Base-by-base conservation (phyloP, 64 coral and sea anemone genomes). In the Stichodactyla mertensii region DNA sequence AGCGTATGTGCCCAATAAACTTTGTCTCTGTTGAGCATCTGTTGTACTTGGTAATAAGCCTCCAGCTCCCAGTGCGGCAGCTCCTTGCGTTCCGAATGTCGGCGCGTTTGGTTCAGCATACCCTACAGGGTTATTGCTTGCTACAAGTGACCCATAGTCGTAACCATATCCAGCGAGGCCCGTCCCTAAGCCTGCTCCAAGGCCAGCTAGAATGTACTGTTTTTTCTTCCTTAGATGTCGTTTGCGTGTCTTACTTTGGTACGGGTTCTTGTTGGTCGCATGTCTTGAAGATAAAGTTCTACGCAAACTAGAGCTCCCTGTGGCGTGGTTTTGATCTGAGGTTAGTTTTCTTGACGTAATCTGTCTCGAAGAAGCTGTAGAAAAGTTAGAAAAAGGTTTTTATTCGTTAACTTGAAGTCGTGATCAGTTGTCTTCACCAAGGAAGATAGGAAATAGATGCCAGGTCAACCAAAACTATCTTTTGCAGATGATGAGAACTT, bases 171-270 rank as follows among this genome's bases (percentile, higher is more conserved):
- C 69, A 74, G 69, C 12, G 11, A 74, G 69, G 4, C 69, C 69
- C 11, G 69, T 31, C 11, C 69, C 69, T 53, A 81, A 53, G 2
- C 8, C 67, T 82, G 18, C 79, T 16, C 54, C 83, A 85, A 85
- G 83, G 1, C 83, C 83, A 16, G 19, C 23, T 61, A 85, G 7
- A 16, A 85, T 85, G 14, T 58, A 85, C 24, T 85, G 83, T 4
- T 85, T 85, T 56, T 85, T 85, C 9, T 85, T 85, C 16, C 83
- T 61, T 11, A 85, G 19, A 85, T 85, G 83, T 64, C 83, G 53
- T 64, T 85, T 85, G 83, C 26, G 83, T 64, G 83, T 19, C 16
- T 85, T 85, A 7, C 83, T 61, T 16, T 85, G 83, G 56, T 85
- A 85, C 13, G 15, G 83, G 60, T 84, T 16, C 5, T 64, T 85